phyloP scores from a whole-genome alignment of 2,797 vertebrate genomes.

The Anguilla anguilla region DNA sequence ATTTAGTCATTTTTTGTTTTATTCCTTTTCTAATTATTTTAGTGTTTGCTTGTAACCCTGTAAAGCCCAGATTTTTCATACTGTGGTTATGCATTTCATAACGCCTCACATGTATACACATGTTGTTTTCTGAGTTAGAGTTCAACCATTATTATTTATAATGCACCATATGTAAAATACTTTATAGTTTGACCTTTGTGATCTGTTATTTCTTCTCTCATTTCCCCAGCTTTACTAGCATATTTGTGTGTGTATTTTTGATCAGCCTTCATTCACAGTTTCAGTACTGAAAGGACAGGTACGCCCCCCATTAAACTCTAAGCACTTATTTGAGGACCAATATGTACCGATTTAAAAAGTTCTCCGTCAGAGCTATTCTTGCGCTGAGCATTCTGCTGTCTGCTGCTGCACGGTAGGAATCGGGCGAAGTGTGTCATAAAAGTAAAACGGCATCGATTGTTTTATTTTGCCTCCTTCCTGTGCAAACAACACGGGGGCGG shows the following conservation, averaged over 20 bases:
- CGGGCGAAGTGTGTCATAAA: not conserved
- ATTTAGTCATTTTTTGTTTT: not conserved
- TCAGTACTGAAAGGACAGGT: not conserved
- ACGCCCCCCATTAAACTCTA: not conserved
- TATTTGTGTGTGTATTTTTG: not conserved
- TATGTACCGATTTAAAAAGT: too few relatives aligned
- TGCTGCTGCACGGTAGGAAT: not conserved
- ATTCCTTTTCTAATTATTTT: not conserved
- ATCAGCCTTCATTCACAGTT: not conserved
- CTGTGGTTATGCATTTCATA: not conserved
- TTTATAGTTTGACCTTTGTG: not conserved
- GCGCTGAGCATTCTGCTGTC: too few relatives aligned
- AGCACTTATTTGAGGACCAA: not conserved
- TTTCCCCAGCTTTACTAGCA: not conserved
- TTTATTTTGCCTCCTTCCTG: conserved; percentile 36
- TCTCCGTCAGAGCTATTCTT: not conserved
- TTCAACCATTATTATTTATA: not conserved
- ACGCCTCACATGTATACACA: not conserved
- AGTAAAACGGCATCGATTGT: conserved; percentile 49
- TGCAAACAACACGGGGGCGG: conserved; percentile 13
- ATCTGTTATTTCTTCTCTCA: not conserved
- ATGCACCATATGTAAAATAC: not conserved
- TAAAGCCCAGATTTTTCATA: not conserved
- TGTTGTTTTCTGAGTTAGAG: not conserved
- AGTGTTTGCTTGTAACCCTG: not conserved